Conservation (phyloP, 2,113 vertebrate species). For the Anser cygnoides region DNA sequence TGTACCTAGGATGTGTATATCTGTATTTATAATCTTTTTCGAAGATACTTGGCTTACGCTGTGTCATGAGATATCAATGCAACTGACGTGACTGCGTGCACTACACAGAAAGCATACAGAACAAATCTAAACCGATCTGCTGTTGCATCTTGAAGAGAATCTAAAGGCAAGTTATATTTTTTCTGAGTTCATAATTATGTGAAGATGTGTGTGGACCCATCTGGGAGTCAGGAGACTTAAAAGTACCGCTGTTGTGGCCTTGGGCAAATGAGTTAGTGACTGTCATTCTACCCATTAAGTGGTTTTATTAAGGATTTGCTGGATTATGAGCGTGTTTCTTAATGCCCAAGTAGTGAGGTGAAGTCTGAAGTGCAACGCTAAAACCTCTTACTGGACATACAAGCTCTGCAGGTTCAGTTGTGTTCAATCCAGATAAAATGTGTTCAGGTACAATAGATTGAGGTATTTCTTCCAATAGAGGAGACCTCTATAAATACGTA, state of each 20-base stretch:
- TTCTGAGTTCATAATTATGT: background rate
- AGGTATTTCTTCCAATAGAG: background rate
- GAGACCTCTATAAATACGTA: background rate
- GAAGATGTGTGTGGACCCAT: background rate
- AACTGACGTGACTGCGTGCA: background rate
- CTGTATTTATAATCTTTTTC: background rate
- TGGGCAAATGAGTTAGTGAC: background rate
- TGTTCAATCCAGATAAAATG: background rate
- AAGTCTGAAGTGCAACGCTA: background rate
- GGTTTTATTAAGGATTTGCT: background rate
- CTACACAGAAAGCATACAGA: background rate
- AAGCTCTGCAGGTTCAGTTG: background rate
- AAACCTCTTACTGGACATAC: background rate
- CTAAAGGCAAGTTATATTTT: background rate
- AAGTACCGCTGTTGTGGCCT: background rate
- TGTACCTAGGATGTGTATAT: background rate
- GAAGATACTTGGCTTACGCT: background rate
- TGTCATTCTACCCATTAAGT: background rate
- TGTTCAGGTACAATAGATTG: rapidly evolving
- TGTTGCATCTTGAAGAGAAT: background rate
- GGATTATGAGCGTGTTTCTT: background rate
- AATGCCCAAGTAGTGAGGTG: background rate
- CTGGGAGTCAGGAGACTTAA: background rate
- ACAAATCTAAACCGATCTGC: background rate
- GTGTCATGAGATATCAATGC: rapidly evolving